phyloP scores from a whole-genome alignment of 2,888 invertebrate species.

The Plebejus anna region DNA sequence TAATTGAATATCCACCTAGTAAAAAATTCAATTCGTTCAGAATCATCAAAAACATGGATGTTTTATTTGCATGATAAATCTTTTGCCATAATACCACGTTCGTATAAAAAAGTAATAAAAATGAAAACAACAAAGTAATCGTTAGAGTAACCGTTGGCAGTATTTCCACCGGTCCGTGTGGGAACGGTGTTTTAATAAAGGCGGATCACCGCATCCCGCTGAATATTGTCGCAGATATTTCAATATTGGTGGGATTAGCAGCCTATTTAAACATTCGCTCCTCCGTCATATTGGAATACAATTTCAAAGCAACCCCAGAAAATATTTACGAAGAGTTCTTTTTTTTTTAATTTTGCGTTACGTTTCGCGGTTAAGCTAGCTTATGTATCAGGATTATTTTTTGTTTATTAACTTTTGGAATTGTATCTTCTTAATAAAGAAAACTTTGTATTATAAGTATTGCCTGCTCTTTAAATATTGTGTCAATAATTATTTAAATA shows the following conservation, averaged over 20 bases:
- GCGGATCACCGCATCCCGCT: conserved; percentile 67
- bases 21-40: not conserved
- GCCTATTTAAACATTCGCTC: conserved; percentile 74
- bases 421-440: not conserved
- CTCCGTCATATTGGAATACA: conserved; percentile 71
- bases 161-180: conserved; percentile 51
- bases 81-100: not conserved
- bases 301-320: conserved; percentile 64
- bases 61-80: not conserved
- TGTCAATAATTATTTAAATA: too few species aligned
- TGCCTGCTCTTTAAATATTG: too few species aligned
- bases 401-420: not conserved
- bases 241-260: conserved; percentile 78
- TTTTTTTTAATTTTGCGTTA: conserved; percentile 55
- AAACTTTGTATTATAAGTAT: not conserved
- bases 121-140: conserved; percentile 38
- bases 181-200: conserved; percentile 75
- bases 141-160: conserved; percentile 46
- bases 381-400: conserved; percentile 13
- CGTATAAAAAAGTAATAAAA: conserved; percentile 27
- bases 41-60: not conserved
- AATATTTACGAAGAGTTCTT: conserved; percentile 67
- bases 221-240: conserved; percentile 79
- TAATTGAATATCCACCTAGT: not conserved
- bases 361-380: conserved; percentile 32